Base-by-base conservation (phyloP, 1,140 invertebrate species). In the Fopius arisanus region DNA sequence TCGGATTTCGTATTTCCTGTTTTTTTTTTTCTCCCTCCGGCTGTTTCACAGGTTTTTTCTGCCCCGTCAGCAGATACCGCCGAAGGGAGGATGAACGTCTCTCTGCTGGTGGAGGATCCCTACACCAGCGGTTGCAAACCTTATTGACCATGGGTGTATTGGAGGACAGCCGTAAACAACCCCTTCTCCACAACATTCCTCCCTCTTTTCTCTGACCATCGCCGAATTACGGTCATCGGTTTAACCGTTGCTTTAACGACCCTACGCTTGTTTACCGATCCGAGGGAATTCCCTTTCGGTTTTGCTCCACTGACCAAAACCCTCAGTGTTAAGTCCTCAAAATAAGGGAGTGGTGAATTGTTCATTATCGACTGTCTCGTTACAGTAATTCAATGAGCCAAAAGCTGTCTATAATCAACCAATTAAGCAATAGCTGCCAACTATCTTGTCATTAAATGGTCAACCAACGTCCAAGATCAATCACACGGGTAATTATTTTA, bases 241-340 rank as follows among this genome's bases (percentile, higher is more conserved):
- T 82, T 82, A 84, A 84, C 78, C 82, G 79, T 81, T 78, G 78
- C 82, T 83, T 80, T 84, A 85, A 86, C 81, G 82, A 82, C 78
- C 80, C 78, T 48, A 76, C 70, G 77, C 75, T 85, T 84, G 83
- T 87, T 86, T 86, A 83, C 82, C 74, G 81, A 82, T 87, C 75
- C 78, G 33, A 37, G 79, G 70, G 73, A 77, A 79, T 83, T 78
- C 79, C 77, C 80, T 80, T 74, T 31, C 14, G 12, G 16, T 9
- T 12, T n/a, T 70, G 26, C 16, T 21, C 67, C 26, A 54, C 66
- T 43, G 41, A 62, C 54, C 26, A 28, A 51, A 23, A 16, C 67
- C n/a, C 63, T 51, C 40, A 51, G 1, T 28, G 26, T 12, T 23
- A 69, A 31, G 54, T 62, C 9, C 23, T 59, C 40, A 68, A 28